phyloP scores from a whole-genome alignment of 1,140 invertebrate genomes.

The Phortica variegata region DNA sequence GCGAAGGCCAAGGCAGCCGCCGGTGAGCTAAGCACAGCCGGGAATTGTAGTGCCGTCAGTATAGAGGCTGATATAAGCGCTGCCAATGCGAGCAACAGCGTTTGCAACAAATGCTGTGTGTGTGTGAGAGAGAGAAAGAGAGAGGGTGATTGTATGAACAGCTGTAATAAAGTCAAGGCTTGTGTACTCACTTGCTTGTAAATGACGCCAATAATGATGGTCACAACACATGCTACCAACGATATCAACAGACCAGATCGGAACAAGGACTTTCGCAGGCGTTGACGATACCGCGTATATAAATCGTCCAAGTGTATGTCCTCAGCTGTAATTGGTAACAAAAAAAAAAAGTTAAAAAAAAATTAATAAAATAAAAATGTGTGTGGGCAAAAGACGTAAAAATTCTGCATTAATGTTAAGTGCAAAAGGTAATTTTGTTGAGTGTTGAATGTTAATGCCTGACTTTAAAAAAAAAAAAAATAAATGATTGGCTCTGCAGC shows the following conservation, averaged over 20 bases:
- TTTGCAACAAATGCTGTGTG: slow-evolving; percentile 34
- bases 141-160: not conserved
- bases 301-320: slow-evolving; percentile 56
- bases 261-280: slow-evolving; percentile 54
- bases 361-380: no score
- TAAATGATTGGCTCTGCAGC: not conserved
- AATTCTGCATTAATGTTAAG: no score
- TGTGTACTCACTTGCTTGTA: slow-evolving; percentile 42
- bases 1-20: slow-evolving; percentile 51
- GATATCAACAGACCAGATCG: slow-evolving; percentile 50
- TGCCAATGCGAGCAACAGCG: slow-evolving; percentile 35
- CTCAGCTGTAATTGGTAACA: slow-evolving; percentile 31
- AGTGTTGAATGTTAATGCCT: not conserved
- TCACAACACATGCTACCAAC: slow-evolving; percentile 49
- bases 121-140: slow-evolving; percentile 3
- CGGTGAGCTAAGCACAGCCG: slow-evolving; percentile 51
- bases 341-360: no score
- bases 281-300: slow-evolving; percentile 55
- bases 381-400: no score
- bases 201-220: slow-evolving; percentile 47
- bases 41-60: slow-evolving; percentile 53
- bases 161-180: slow-evolving; percentile 1
- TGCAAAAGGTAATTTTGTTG: no score
- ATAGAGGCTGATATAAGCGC: slow-evolving; percentile 47
- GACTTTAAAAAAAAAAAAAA: not conserved